Evolutionary conservation across 2,797 vertebrate genomes (phyloP).

Genomic region (Zalophus californianus): DNA sequence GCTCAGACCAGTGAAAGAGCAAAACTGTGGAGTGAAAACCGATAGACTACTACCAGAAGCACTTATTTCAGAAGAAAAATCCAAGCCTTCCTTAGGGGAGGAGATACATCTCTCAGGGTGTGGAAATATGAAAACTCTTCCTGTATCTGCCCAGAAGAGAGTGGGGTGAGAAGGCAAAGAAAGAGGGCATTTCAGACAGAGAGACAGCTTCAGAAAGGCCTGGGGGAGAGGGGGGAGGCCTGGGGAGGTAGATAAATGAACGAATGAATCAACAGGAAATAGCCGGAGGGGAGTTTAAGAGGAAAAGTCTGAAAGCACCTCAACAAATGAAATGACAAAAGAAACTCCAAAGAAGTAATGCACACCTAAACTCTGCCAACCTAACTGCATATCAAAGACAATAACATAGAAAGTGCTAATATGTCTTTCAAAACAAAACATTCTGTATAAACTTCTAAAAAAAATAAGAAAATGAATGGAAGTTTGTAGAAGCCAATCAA

Average conservation of each 20-base stretch:
- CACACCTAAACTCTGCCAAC: background rate
- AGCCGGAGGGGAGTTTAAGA: background rate
- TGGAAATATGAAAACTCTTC: background rate
- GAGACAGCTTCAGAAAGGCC: background rate
- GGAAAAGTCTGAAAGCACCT: background rate
- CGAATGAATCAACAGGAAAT: background rate
- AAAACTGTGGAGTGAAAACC: slow-evolving; percentile 28
- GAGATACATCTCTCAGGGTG: background rate
- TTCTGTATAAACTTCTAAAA: background rate
- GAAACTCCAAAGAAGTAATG: background rate
- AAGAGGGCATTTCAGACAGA: background rate
- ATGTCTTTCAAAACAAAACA: background rate
- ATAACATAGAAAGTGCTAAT: background rate
- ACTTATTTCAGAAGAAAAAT: background rate
- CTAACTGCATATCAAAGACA: background rate
- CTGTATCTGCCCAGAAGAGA: background rate
- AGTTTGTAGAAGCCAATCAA: background rate
- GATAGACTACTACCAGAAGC: background rate
- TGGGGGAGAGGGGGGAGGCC: background rate
- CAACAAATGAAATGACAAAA: background rate
- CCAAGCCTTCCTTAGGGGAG: background rate
- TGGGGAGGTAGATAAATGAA: background rate
- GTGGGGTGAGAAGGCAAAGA: background rate
- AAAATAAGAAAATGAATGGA: background rate
- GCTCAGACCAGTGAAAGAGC: background rate